A percentile compares a stretch with the other conserved stretches of the same genome.
phyloP scores from a whole-genome alignment of 1,140 invertebrate species.

The Aphaenogaster rudis region DNA sequence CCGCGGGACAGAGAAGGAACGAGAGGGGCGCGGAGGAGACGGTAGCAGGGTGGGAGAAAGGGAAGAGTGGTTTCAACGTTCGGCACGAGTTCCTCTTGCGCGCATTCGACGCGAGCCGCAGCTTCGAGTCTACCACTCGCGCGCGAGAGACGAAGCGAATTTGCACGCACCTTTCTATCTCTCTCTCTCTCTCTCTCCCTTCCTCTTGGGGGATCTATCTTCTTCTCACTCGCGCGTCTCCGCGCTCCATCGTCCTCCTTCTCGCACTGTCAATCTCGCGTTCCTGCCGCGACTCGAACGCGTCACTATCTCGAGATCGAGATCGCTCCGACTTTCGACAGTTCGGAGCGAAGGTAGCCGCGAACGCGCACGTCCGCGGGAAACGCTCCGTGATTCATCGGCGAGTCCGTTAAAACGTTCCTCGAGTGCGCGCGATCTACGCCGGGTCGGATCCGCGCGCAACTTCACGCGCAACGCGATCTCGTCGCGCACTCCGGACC shows the following conservation, averaged over 20 bases:
- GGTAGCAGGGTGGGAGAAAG: background rate
- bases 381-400: background rate
- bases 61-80: slow-evolving; percentile 69
- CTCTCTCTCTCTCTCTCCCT: slow-evolving; percentile 34
- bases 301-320: background rate
- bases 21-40: background rate
- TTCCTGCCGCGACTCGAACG: background rate
- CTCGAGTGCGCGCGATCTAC: background rate
- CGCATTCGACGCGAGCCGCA: slow-evolving; percentile 54
- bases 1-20: slow-evolving; percentile 37
- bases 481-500: background rate
- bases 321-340: background rate
- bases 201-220: background rate
- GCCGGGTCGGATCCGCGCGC: background rate
- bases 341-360: background rate
- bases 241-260: background rate
- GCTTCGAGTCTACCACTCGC: slow-evolving; percentile 56
- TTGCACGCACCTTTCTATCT: slow-evolving; percentile 68
- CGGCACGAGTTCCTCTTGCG: slow-evolving; percentile 64
- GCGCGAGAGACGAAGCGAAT: slow-evolving; percentile 16
- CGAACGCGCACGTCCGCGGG: background rate
- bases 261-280: background rate
- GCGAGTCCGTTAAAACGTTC: background rate
- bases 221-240: background rate
- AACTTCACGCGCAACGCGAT: slow-evolving; percentile 1